Evolutionary conservation across 2,113 vertebrate species (phyloP), one percentile per base, ranked within the genome.

Genomic region (Suricata suricatta): DNA sequence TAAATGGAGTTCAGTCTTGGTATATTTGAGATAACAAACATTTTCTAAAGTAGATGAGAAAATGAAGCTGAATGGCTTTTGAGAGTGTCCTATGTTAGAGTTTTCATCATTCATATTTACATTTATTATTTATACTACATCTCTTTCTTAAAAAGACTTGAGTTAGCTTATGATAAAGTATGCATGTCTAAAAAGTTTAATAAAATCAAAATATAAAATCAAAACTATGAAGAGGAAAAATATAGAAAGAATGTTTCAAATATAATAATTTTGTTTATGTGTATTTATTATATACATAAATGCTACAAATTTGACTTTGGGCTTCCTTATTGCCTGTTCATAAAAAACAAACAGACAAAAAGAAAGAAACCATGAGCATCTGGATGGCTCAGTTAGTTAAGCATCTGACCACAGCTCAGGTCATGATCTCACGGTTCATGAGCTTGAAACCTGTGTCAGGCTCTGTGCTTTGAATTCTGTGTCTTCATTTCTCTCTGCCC

Each of bases 31-130:
- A 66, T 89, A 68, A 88, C 47, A 47, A 60, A 94, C 10, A 52
- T 89, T 92, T 95, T 85, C 52, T 14, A 94, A 47, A 74, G 63
- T 7, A 89, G 44, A 97, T 57, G 41, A 44, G 50, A 93, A 96
- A 92, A 14, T 50, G 63, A 89, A 77, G 66, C 23, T 50, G 17
- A 92, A 52, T 79, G 60, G 60, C 91, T 33, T 83, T 54, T 38
- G 21, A 60, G 57, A 76, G 3, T 69, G 15, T 90, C 29, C 23
- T 17, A 16, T 68, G 10, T 35, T 81, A 86, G 57, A 69, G 60
- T 50, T 76, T 69, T 85, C 14, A 81, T 63, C 89, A 86, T 88
- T 94, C 50, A 82, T 50, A 60, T 89, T 76, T 35, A 57, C 25
- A 95, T 79, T 84, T 79, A 66, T 38, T 71, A 0, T 85, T 85